A percentile compares a stretch with the other conserved stretches of the same genome.
These are phyloP conservation scores for Spinus olivaceus DNA, from an alignment of 2,797 vertebrate genomes.

Conservation along the genomic window DNA sequence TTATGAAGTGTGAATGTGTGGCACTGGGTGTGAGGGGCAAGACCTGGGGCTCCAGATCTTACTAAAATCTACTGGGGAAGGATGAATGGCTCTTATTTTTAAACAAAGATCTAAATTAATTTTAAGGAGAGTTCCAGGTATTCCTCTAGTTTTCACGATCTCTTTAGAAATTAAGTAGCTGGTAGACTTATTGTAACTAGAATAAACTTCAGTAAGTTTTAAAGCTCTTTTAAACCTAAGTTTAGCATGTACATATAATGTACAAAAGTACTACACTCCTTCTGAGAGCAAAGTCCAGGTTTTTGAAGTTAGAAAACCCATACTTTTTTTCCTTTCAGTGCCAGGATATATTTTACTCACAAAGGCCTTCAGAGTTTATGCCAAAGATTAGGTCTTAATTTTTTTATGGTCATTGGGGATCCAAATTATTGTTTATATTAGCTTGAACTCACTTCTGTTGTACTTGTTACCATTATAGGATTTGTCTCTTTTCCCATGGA, in stretches of 20 bases:
- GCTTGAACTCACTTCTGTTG: not conserved
- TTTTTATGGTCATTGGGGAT: not conserved
- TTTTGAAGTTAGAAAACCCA: not conserved
- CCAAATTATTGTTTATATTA: not conserved
- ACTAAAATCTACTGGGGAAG: not conserved
- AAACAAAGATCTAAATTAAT: not conserved
- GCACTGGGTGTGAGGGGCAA: not conserved
- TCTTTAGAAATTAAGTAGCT: not conserved
- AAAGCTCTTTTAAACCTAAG: not conserved
- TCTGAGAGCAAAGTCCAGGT: not conserved
- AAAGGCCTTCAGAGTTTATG: not conserved
- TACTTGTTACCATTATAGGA: not conserved
- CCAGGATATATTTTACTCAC: not conserved
- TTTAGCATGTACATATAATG: not conserved
- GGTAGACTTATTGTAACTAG: not conserved
- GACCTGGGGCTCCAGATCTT: not conserved
- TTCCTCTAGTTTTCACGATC: not conserved
- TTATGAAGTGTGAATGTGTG: rapidly evolving
- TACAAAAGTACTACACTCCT: not conserved
- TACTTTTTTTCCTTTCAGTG: not conserved
- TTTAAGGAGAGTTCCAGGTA: not conserved
- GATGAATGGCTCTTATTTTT: not conserved
- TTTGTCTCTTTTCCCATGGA: not conserved
- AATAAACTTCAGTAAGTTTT: not conserved
- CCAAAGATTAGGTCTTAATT: not conserved